Evolutionary conservation across 2,888 invertebrate species (phyloP).

Genomic region (Xanthia icteritia): DNA sequence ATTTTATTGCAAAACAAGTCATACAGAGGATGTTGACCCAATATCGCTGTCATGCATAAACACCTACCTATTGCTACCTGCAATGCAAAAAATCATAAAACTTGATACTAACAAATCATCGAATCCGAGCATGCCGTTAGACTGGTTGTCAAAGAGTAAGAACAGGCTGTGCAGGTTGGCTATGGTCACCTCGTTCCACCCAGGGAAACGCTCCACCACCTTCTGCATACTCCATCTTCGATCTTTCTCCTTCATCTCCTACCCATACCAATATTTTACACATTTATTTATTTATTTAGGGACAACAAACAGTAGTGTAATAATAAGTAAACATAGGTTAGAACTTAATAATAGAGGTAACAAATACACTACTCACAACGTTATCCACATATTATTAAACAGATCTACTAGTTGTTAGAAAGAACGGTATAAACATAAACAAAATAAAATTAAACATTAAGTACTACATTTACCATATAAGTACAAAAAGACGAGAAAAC

Average conservation of each 20-base stretch:
- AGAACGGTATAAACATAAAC: no score
- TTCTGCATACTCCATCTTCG: slow-evolving; percentile 89
- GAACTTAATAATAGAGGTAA: no score
- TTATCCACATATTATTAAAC: no score
- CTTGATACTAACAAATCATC: slow-evolving; percentile 87
- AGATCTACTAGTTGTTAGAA: no score
- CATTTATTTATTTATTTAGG: no score
- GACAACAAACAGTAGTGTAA: no score
- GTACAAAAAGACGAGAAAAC: background rate
- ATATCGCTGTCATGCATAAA: background rate
- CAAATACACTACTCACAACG: no score
- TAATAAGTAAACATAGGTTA: no score
- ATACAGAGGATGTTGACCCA: background rate
- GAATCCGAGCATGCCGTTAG: slow-evolving; percentile 90
- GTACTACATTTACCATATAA: background rate
- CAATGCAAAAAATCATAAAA: background rate
- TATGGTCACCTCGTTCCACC: slow-evolving; percentile 91
- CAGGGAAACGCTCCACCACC: slow-evolving; percentile 88
- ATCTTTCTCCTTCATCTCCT: slow-evolving; percentile 90
- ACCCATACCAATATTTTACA: background rate
- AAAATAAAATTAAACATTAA: no score
- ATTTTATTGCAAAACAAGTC: background rate
- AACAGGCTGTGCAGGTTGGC: slow-evolving; percentile 90
- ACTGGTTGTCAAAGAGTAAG: slow-evolving; percentile 89
- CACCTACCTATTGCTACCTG: background rate